Evolutionary conservation across 2,113 vertebrate genomes (phyloP).

Genomic region (Thermophis baileyi): DNA sequence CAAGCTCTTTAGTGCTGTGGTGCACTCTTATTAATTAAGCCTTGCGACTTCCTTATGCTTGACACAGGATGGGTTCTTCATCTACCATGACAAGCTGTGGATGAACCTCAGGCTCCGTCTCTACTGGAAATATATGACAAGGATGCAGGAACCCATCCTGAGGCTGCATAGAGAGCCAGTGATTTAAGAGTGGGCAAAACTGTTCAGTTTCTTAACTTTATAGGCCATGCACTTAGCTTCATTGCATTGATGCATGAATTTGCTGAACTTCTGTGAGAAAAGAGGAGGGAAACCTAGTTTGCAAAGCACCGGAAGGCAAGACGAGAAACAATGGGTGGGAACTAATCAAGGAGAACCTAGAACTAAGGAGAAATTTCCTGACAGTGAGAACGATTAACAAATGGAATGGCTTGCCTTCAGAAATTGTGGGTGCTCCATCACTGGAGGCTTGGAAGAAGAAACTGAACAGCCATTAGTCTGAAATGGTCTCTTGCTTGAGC

Average conservation of each 20-base stretch:
- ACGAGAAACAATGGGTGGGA: background rate
- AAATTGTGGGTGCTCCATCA: too few species aligned
- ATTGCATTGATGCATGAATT: background rate
- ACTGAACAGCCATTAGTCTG: too few species aligned
- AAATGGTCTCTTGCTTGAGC: too few species aligned
- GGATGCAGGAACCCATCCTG: background rate
- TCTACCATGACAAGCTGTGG: rapidly evolving
- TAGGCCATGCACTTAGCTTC: background rate
- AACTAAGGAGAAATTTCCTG: too few species aligned
- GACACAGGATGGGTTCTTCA: background rate
- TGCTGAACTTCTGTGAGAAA: background rate
- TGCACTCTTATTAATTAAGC: constrained; percentile 44
- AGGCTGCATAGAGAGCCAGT: background rate
- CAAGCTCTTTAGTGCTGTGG: constrained; percentile 37
- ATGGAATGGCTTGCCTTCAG: too few species aligned
- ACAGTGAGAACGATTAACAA: too few species aligned
- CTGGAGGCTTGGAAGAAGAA: too few species aligned
- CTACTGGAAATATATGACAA: background rate
- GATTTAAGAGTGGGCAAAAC: rapidly evolving
- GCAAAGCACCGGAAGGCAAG: background rate
- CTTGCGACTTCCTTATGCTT: constrained; percentile 47
- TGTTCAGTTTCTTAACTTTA: background rate
- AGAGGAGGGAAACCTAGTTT: background rate
- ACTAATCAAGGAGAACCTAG: too few species aligned
- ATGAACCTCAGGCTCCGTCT: rapidly evolving